phyloP scores from a whole-genome alignment of 2,797 vertebrate species.

The Glyptemys insculpta region DNA sequence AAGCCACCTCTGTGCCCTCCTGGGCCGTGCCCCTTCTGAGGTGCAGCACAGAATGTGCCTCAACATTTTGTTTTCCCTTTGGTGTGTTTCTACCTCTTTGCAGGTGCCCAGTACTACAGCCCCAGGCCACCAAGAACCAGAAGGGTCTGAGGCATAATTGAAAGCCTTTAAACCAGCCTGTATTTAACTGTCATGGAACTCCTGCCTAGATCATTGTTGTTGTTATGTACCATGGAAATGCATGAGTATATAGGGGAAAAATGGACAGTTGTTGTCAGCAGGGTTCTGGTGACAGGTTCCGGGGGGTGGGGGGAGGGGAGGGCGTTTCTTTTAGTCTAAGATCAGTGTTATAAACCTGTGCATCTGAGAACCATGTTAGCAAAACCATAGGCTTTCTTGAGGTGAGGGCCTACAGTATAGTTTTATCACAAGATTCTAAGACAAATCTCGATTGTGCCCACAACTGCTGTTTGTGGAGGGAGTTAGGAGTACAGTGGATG shows the following conservation, averaged over 20 bases:
- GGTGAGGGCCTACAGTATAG: rapidly evolving
- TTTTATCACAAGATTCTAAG: background rate
- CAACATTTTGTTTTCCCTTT: background rate
- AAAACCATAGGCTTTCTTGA: rapidly evolving
- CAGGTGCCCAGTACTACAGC: background rate
- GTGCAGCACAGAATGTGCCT: background rate
- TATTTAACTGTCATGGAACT: background rate
- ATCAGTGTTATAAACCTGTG: background rate
- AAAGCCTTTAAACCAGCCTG: background rate
- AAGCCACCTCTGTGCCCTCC: background rate
- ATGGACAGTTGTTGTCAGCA: rapidly evolving
- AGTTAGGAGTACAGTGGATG: background rate
- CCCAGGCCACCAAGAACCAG: background rate
- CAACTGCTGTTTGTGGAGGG: too few species aligned
- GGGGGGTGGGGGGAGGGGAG: rapidly evolving
- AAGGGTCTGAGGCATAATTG: background rate
- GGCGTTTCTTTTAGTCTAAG: background rate
- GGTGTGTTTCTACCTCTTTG: background rate
- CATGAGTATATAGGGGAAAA: rapidly evolving
- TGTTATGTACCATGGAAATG: background rate
- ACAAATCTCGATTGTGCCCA: background rate
- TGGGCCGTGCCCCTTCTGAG: background rate
- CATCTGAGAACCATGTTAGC: rapidly evolving
- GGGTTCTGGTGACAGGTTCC: rapidly evolving
- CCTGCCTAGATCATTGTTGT: background rate